Evolutionary conservation across 1,140 invertebrate species (phyloP), one percentile per base, ranked within the genome.

Genomic region (Aphelinus certus): DNA sequence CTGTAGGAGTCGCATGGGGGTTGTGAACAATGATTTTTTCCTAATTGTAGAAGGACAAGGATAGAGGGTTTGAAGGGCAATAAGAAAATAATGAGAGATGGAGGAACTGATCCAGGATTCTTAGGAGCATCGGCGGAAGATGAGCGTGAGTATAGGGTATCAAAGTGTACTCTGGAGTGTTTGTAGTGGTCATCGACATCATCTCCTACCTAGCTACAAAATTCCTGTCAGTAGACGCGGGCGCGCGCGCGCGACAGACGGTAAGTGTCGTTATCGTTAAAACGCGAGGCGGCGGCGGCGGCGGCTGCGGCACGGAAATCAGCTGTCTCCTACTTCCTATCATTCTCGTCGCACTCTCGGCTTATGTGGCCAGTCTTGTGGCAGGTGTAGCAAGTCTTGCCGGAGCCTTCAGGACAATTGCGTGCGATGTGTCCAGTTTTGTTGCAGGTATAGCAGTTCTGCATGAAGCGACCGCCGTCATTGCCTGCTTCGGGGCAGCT

Each of bases 361-460:
- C 94, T 95, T 88, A 96, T 93, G 90, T 97, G 95, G 70, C 95
- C 95, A 67, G 92, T 91, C 87, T 96, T 95, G 88, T 94, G 93
- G 88, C 95, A 97, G 81, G 92, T 92, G 89, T 96, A 96, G 89
- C 95, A 97, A 74, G 92, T 94, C 88, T 95, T 95, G 77, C 92
- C 91, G 81, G 91, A 93, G 62, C 83, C 84, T 82, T 95, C 92
- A 76, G 94, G 94, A 87, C 95, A 97, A 86, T 96, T 95, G 83
- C 95, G 93, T 68, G 94, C 95, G 88, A 96, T 94, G 87, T 96
- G 95, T 64, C 95, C 95, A 67, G 92, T 90, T 87, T 95, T 94
- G 89, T 95, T 95, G 89, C 95, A 97, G 84, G 94, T 95, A 89
- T 96, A 96, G 89, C 95, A 97, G 62, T 91, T 92, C 83, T 94